Conservation (phyloP, 1,140 invertebrate species). For the Pseudomyrmex pallidus region DNA sequence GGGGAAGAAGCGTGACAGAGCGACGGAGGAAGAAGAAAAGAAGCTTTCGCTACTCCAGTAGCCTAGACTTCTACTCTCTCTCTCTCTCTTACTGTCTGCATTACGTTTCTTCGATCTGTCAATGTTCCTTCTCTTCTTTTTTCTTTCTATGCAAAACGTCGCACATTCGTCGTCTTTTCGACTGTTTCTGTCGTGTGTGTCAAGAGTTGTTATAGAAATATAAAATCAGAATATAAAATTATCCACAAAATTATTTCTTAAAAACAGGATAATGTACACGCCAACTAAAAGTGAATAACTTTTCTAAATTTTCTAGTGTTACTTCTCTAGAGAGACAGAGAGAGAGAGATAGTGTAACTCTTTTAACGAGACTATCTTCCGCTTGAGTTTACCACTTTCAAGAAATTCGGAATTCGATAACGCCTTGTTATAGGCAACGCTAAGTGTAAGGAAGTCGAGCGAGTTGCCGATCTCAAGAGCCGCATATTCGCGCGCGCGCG, state of each 20-base stretch:
- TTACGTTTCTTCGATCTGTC: conserved; percentile 68
- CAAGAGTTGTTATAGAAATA: conserved; percentile 1
- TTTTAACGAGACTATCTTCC: too few species aligned
- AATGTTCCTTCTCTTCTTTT: conserved; percentile 54
- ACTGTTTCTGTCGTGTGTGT: conserved; percentile 11
- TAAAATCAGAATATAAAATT: not conserved
- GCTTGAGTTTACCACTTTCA: too few species aligned
- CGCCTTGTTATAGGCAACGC: conserved; percentile 42
- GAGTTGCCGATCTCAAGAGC: conserved; percentile 16
- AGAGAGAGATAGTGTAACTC: too few species aligned
- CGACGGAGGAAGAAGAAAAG: conserved; percentile 49
- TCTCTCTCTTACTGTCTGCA: conserved; percentile 45
- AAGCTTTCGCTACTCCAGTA: conserved; percentile 72
- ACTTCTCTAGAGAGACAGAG: too few species aligned
- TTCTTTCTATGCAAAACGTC: conserved; percentile 67
- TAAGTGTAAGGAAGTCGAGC: not conserved
- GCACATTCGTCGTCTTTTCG: conserved; percentile 55
- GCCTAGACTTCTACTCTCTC: conserved; percentile 70
- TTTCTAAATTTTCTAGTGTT: too few species aligned
- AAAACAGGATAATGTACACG: not conserved
- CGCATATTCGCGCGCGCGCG: not conserved
- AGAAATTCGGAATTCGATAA: not conserved
- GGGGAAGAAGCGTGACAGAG: conserved; percentile 17
- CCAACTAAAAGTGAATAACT: too few species aligned
- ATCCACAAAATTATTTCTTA: conserved; percentile 4